Evolutionary conservation across 2,113 vertebrate genomes (phyloP), one percentile per base, ranked within the genome.

Genomic region (Silurus meridionalis): DNA sequence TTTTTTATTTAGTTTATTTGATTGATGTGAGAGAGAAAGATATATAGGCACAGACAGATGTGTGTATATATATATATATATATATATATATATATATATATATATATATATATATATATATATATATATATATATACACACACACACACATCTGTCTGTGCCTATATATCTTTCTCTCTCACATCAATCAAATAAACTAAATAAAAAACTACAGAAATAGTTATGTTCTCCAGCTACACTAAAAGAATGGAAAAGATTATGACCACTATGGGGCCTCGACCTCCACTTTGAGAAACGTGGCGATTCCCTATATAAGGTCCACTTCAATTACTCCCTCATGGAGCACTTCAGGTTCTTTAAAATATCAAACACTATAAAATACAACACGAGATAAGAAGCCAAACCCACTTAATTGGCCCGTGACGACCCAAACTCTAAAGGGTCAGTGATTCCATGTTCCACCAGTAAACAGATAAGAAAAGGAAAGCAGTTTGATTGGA

Each of bases 401-500:
- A 79, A n/a, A 37, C 60, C 21, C 46, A 37, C 53, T 28, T 19
- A 52, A 85, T 55, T 21, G 1, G 21, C 23, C 11, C 75, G 46
- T 2, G 7, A 48, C 3, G 15, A 28, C 82, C 55, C 66, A 60
- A 14, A 21, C 11, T 80, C 75, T 15, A 84, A 53, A 21, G 23
- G 25, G 6, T 82, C 17, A 14, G 37, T 55, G 50, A 82, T 64
- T 2, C 25, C 17, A 1, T n/a, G 50, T 25, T 75, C n/a, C 58
- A 74, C 23, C 25, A 8, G 7, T 13, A 46, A 37, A 14, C 58
- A 75, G 60, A 82, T 77, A 82, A 17, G 71, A 21, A 21, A 28
- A 71, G 10, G 37, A 63, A 78, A 61, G 17, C 46, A 46, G 28
- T 57, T 55, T 66, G 66, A 86, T 86, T 82, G 19, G 25, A 75